Evolutionary conservation across 2,888 invertebrate genomes (phyloP), one percentile per base, ranked within the genome.

Genomic region (Beris chalybata): DNA sequence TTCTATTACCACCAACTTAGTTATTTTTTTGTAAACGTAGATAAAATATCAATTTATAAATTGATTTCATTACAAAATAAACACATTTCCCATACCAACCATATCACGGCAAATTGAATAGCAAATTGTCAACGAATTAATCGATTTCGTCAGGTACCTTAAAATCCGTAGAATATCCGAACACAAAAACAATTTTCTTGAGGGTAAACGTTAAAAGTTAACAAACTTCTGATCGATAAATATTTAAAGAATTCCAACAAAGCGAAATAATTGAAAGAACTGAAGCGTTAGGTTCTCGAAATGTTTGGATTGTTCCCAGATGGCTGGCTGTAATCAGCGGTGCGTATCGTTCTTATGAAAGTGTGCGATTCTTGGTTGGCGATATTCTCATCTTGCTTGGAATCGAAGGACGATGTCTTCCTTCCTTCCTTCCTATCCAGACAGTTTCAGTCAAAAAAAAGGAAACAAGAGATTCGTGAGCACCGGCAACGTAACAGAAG

Each of bases 191-290:
- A 30, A 43, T 38, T 15, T 43, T 43, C 13, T 13, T n/a, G 15
- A 38, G 43, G 56, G 57, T 58, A 43, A 61, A 61, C 29, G 52
- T 50, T 61, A 69, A 74, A 76, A 75, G 76, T 74, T 75, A 77
- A 76, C 78, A 78, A 78, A 79, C 76, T 78, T 74, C 74, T 78
- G 78, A 79, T 80, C 80, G 77, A 79, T 79, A 79, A 80, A 79
- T 79, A 80, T 80, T 79, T 79, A 79, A 61, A 80, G 74, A 74
- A 75, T 74, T 75, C 72, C 74, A 78, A 76, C 79, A 79, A 78
- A 76, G 78, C 77, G 75, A 79, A 80, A 77, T 80, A 78, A 80
- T 79, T 80, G 79, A 80, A 80, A 78, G 78, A 79, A 79, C 77
- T 78, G 77, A 78, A 77, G 76, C 77, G 75, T 74, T 73, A 71